Evolutionary conservation across 2,113 vertebrate species (phyloP), one percentile per base, ranked within the genome.

Genomic region (Parus major): DNA sequence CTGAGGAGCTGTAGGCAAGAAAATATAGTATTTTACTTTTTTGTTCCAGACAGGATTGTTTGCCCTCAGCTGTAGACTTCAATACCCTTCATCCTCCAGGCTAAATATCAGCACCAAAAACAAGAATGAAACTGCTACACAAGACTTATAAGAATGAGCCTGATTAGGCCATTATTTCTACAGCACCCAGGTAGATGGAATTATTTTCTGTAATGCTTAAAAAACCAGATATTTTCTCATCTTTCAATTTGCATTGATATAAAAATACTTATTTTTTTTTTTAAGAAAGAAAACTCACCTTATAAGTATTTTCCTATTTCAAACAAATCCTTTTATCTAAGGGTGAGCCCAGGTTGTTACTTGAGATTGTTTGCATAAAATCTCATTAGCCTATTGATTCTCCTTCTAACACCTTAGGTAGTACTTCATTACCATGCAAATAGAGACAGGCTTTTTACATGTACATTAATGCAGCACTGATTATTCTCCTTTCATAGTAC

Each of bases 341-440:
- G 72, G 83, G 71, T 82, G 72, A 93, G 71, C 91, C 83, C 75
- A 72, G 49, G 60, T 72, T 95, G 89, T 91, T 93, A 24, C 86
- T 92, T 64, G 71, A 93, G 92, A 95, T 82, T 70, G 88, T 95
- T 97, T 96, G 92, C 93, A 95, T 97, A 97, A 96, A 97, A 95
- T 95, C 94, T 96, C 95, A 97, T 97, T 97, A 97, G 88, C 90
- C 95, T 93, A 91, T 95, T 91, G 90, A 97, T 97, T 93, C 93
- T 77, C 44, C 75, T 96, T 89, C 90, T 73, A 95, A 92, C 95
- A 94, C 83, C 86, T 94, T 44, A 60, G 82, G 86, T 95, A 93
- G 75, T 66, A 83, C 69, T 95, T 97, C 95, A 96, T 97, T 97
- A 96, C 68, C 75, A 95, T 96, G 94, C 92, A 95, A 97, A 95